phyloP scores from a whole-genome alignment of 2,888 invertebrate genomes.

The Cenopis cana region DNA sequence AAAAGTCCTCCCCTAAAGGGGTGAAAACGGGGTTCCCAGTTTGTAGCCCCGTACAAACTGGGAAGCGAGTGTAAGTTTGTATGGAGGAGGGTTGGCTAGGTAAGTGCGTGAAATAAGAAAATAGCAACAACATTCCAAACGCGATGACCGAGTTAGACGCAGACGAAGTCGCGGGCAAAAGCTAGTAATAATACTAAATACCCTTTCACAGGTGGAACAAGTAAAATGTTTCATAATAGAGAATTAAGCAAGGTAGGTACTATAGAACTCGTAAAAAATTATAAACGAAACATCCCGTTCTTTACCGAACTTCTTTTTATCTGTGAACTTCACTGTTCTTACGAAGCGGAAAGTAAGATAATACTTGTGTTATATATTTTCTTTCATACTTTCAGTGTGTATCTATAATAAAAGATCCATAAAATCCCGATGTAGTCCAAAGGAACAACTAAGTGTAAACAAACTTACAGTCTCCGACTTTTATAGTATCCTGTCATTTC shows the following conservation, averaged over 20 bases:
- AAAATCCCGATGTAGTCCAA: slow-evolving; percentile 26
- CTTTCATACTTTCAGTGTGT: slow-evolving; percentile 25
- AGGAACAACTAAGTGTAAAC: neutral
- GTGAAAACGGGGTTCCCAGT: no score
- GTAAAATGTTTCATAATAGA: neutral
- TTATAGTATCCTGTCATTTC: slow-evolving; percentile 31
- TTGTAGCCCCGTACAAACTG: no score
- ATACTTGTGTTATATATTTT: slow-evolving; percentile 12
- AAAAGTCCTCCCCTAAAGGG: no score
- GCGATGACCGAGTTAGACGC: no score
- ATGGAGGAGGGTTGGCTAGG: no score
- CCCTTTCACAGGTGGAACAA: neutral
- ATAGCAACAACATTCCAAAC: no score
- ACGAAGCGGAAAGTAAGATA: neutral
- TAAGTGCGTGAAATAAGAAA: no score
- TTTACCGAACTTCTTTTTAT: slow-evolving; percentile 1
- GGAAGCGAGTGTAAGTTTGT: no score
- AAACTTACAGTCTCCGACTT: slow-evolving; percentile 24
- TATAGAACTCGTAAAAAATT: no score
- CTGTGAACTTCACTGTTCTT: neutral
- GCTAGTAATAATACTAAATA: no score
- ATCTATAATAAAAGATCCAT: slow-evolving; percentile 34
- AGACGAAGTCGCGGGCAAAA: no score
- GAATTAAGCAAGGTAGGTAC: no score
- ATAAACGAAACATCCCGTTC: neutral